Evolutionary conservation across 2,113 vertebrate species (phyloP).

Genomic region (Oncorhynchus gorbuscha): DNA sequence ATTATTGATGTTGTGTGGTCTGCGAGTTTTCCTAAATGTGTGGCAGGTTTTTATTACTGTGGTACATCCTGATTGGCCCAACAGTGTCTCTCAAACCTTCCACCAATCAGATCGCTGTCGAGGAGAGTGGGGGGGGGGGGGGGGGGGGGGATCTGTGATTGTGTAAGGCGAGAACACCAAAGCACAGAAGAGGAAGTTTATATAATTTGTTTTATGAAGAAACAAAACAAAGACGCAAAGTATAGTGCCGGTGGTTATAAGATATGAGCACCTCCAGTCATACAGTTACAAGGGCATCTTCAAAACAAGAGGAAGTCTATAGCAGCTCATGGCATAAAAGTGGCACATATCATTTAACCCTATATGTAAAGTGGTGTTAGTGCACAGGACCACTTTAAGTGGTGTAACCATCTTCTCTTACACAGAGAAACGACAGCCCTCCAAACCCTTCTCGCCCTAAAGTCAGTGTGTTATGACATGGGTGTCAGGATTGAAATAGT

Average conservation of each 20-base stretch:
- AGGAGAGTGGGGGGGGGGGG: too few species aligned
- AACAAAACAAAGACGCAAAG: slow-evolving; percentile 14
- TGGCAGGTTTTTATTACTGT: too few species aligned
- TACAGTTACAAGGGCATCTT: background rate
- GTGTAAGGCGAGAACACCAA: background rate
- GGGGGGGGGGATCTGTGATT: too few species aligned
- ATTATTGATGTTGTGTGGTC: background rate
- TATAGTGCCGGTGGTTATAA: background rate
- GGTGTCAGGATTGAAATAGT: background rate
- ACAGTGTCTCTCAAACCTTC: too few species aligned
- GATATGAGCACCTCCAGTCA: background rate
- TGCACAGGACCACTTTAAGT: background rate
- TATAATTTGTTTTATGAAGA: slow-evolving; percentile 28
- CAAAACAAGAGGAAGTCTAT: slow-evolving; percentile 1
- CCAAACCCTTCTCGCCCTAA: background rate
- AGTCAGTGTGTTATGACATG: background rate
- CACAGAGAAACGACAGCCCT: background rate
- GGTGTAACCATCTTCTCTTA: background rate
- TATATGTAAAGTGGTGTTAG: background rate
- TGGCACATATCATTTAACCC: slow-evolving; percentile 6
- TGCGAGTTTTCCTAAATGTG: background rate
- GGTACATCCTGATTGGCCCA: too few species aligned
- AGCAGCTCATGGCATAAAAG: slow-evolving; percentile 36
- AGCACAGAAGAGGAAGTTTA: too few species aligned
- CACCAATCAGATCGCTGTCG: too few species aligned